phyloP scores from a whole-genome alignment of 2,797 vertebrate genomes.

The Protosalanx chinensis region DNA sequence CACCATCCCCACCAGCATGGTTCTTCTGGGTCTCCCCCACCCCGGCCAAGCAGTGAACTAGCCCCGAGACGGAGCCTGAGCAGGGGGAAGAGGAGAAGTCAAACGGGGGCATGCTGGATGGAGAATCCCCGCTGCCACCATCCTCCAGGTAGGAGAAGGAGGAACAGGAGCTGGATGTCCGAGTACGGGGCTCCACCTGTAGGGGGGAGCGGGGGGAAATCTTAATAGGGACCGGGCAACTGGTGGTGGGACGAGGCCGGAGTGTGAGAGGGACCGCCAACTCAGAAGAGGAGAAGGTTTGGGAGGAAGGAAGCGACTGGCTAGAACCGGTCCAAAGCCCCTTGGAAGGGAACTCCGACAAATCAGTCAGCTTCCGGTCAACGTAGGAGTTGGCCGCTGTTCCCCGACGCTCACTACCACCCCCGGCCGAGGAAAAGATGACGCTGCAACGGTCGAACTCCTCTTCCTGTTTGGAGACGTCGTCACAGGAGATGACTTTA shows the following conservation, averaged over 20 bases:
- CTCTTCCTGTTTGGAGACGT: slow-evolving; percentile 80
- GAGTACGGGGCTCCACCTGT: slow-evolving; percentile 80
- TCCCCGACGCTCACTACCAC: slow-evolving; percentile 78
- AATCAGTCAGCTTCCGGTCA: slow-evolving; percentile 79
- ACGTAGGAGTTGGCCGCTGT: slow-evolving; percentile 77
- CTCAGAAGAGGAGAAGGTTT: slow-evolving; percentile 77
- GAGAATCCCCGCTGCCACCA: slow-evolving; percentile 80
- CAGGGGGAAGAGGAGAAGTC: slow-evolving; percentile 89
- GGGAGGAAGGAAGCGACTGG: slow-evolving; percentile 78
- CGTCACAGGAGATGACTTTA: slow-evolving; percentile 76
- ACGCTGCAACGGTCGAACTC: slow-evolving; percentile 89
- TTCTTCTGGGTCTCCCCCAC: slow-evolving; percentile 70
- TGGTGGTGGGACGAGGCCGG: slow-evolving; percentile 79
- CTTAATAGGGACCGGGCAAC: slow-evolving; percentile 87
- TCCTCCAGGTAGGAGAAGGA: slow-evolving; percentile 90
- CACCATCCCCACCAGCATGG: slow-evolving; percentile 43
- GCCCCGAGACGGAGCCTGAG: slow-evolving; percentile 72
- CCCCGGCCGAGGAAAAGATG: slow-evolving; percentile 85
- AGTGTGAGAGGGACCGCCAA: slow-evolving; percentile 60
- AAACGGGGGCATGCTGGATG: slow-evolving; percentile 86
- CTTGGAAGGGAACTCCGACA: slow-evolving; percentile 77
- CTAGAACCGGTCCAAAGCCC: slow-evolving; percentile 78
- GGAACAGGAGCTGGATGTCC: slow-evolving; percentile 86
- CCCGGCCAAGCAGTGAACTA: slow-evolving; percentile 78
- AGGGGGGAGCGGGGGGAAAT: slow-evolving; percentile 83